These are phyloP conservation scores for Epinephelus fuscoguttatus DNA, from an alignment of 2,113 vertebrate species.

Conservation along the genomic window DNA sequence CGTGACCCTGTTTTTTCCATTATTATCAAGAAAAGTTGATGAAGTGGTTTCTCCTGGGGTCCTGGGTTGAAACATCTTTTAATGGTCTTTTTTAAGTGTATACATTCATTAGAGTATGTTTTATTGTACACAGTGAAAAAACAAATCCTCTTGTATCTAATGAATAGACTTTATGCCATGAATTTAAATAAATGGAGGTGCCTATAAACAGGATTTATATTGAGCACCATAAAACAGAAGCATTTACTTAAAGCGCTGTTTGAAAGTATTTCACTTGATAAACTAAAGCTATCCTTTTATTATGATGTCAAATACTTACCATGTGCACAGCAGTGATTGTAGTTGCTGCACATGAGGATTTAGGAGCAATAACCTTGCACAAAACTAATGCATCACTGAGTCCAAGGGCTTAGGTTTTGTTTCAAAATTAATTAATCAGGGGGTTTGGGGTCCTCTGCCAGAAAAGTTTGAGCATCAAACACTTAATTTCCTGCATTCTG, in stretches of 20 bases:
- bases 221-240: constrained; percentile 4
- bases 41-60: not conserved
- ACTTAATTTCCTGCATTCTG: too few species aligned
- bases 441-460: too few species aligned
- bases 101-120: not conserved
- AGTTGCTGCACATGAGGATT: not conserved
- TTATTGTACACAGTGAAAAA: constrained; percentile 28
- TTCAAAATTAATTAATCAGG: too few species aligned
- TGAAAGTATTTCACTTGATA: not conserved
- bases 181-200: constrained; percentile 9
- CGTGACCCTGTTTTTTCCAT: not conserved
- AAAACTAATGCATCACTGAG: not conserved
- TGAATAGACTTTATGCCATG: not conserved
- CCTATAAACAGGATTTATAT: constrained; percentile 4
- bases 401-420: too few species aligned
- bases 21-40: not conserved
- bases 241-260: not conserved
- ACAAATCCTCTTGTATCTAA: constrained; percentile 23
- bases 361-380: not conserved
- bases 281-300: not conserved
- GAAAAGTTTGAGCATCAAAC: too few species aligned
- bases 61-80: not conserved
- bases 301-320: not conserved
- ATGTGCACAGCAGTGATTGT: too few species aligned
- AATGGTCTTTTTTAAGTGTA: not conserved